Evolutionary conservation across 2,113 vertebrate species (phyloP).

Genomic region (Dromiciops gliroides): DNA sequence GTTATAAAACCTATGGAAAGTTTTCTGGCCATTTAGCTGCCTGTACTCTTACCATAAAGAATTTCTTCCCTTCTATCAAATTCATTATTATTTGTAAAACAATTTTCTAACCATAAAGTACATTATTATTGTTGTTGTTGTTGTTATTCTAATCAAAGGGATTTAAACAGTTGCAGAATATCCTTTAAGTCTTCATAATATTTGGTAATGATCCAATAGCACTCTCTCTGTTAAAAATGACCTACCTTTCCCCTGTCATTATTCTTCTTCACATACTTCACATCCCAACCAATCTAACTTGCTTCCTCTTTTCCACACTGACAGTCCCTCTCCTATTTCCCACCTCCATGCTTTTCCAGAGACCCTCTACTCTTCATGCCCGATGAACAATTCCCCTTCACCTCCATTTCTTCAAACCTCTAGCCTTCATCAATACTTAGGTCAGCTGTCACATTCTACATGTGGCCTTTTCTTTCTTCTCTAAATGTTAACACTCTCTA

Average conservation of each 20-base stretch:
- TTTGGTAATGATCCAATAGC: not conserved
- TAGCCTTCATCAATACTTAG: not conserved
- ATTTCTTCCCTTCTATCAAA: not conserved
- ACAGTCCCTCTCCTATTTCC: not conserved
- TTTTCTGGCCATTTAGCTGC: conserved; percentile 44
- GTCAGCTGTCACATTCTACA: not conserved
- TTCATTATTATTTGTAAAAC: not conserved
- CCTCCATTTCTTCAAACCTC: not conserved
- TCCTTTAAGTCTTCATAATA: not conserved
- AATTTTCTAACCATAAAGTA: not conserved
- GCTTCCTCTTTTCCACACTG: not conserved
- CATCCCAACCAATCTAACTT: not conserved
- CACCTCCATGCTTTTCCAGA: not conserved
- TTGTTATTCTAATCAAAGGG: not conserved
- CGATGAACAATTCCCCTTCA: not conserved
- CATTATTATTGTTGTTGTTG: not conserved
- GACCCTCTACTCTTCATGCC: not conserved
- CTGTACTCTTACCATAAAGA: conserved; percentile 9
- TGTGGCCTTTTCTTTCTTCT: not conserved
- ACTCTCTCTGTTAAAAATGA: not conserved
- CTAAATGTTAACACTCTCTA: not conserved
- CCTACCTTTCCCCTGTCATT: not conserved
- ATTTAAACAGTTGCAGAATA: conserved; percentile 40
- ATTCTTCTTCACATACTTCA: not conserved
- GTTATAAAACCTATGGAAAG: conserved; percentile 32